A percentile compares a stretch with the other conserved stretches of the same genome.
Evolutionary conservation across 2,797 vertebrate genomes (phyloP).

Genomic region (Anguilla pacifica): DNA sequence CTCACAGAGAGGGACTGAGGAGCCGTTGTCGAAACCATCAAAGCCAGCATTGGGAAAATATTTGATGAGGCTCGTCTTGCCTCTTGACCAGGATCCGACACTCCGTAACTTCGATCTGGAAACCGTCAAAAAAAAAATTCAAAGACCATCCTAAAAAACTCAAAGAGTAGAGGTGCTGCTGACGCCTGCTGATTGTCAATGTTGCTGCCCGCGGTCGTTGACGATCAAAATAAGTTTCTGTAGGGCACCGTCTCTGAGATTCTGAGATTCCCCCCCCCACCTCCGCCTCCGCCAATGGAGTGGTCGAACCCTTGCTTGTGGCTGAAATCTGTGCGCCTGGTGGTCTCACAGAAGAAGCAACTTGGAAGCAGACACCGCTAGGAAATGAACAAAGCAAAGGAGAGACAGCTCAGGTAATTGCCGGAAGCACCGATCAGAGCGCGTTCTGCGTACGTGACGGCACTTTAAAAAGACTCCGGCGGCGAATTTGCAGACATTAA

Average conservation of each 20-base stretch:
- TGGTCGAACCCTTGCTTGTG: conserved; percentile 49
- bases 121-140: neutral
- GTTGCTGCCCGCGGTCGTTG: conserved; percentile 40
- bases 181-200: neutral
- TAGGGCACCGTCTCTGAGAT: conserved; percentile 50
- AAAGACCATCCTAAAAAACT: neutral
- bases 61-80: neutral
- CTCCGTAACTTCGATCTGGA: neutral
- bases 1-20: neutral
- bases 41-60: neutral
- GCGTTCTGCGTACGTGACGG: conserved; percentile 28
- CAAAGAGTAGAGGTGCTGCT: neutral
- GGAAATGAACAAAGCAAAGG: conserved; percentile 25
- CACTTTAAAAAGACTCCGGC: neutral
- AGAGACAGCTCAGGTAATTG: conserved; percentile 22
- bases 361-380: conserved; percentile 26
- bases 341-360: conserved; percentile 19
- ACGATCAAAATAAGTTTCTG: conserved; percentile 49
- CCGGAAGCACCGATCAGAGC: neutral
- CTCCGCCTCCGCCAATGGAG: conserved; percentile 47
- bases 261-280: conserved; percentile 32
- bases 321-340: conserved; percentile 28
- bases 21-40: neutral
- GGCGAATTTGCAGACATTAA: too few relatives aligned
- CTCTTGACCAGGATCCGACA: neutral